Conservation (phyloP, 2,113 vertebrate species). For the Phasianus colchicus region DNA sequence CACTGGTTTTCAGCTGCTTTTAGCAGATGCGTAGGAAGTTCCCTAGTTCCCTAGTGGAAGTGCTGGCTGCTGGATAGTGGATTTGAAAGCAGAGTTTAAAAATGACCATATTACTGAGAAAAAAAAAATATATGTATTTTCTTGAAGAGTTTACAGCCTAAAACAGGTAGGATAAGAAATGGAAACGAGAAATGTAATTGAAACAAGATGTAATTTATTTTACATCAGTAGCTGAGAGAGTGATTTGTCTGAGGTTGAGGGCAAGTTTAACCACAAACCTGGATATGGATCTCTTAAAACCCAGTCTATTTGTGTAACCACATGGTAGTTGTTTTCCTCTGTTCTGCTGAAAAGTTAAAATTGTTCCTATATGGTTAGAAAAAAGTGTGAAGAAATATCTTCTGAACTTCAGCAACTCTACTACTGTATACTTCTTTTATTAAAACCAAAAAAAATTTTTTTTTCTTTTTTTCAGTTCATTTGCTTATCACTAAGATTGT, state of each 20-base stretch:
- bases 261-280: constrained; percentile 3
- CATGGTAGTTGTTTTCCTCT: not conserved
- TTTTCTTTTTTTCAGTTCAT: not conserved
- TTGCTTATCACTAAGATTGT: not conserved
- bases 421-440: not conserved
- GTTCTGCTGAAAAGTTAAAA: not conserved
- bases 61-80: not conserved
- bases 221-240: not conserved
- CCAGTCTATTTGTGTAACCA: not conserved
- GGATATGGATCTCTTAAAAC: not conserved
- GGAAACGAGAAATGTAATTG: not conserved
- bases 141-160: not conserved
- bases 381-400: not conserved
- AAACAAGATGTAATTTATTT: not conserved
- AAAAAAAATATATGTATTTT: not conserved
- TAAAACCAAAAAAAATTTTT: not conserved
- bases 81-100: not conserved
- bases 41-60: not conserved
- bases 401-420: not conserved
- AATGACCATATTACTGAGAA: not conserved
- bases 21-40: not conserved
- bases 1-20: not conserved
- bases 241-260: not conserved
- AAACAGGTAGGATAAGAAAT: not conserved
- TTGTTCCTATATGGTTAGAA: not conserved